A percentile compares a stretch with the other conserved stretches of the same genome.
Evolutionary conservation across 2,113 vertebrate genomes (phyloP).

Genomic region (Psittacara wagleri): DNA sequence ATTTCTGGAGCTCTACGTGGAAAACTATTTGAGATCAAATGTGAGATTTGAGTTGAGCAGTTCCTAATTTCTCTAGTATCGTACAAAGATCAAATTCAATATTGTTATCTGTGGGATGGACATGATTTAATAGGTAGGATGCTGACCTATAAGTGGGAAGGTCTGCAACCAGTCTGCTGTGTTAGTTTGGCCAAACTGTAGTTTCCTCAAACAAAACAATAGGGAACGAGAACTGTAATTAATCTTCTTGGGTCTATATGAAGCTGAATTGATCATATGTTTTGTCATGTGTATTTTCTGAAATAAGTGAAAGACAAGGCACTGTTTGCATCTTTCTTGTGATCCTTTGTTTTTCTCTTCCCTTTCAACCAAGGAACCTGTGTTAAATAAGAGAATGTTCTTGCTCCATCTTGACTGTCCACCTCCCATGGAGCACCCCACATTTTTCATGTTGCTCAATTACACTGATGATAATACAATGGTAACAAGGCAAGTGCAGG

Average conservation of each 20-base stretch:
- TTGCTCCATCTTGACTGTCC: background rate
- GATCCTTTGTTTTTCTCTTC: background rate
- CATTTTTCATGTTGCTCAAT: constrained; percentile 38
- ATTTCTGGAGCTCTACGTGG: background rate
- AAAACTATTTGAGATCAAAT: background rate
- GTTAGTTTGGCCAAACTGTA: background rate
- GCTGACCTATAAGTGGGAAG: background rate
- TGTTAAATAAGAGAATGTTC: background rate
- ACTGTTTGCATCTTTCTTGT: background rate
- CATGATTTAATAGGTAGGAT: background rate
- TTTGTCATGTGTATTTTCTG: background rate
- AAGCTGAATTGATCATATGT: background rate
- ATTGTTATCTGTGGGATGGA: background rate
- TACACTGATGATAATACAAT: background rate
- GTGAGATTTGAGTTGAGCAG: background rate
- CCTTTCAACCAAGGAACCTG: background rate
- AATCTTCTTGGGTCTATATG: background rate
- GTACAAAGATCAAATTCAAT: background rate
- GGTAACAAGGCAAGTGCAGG: constrained; percentile 31
- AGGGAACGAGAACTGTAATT: background rate
- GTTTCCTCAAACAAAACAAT: background rate
- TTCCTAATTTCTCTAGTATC: background rate
- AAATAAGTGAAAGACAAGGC: background rate
- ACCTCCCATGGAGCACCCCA: background rate
- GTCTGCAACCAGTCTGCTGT: background rate